Evolutionary conservation across 2,113 vertebrate species (phyloP).

Genomic region (Upupa epops): DNA sequence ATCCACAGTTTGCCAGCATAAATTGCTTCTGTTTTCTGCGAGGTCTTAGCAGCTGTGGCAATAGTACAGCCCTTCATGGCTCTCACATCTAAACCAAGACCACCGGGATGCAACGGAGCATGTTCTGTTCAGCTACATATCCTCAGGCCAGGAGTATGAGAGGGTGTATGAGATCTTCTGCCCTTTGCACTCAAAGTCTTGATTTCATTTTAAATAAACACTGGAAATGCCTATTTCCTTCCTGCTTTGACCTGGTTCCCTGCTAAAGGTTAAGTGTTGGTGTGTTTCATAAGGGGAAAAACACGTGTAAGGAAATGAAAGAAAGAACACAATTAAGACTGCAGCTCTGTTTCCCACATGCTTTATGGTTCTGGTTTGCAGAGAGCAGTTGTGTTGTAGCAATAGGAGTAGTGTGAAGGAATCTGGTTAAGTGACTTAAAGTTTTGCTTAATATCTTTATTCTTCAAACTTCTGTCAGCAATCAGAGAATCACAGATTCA

Average conservation of each 20-base stretch:
- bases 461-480: not conserved
- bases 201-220: not conserved
- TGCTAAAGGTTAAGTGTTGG: not conserved
- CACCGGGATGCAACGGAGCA: constrained; percentile 1
- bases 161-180: not conserved
- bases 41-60: not conserved
- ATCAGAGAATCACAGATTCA: too few species aligned
- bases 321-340: not conserved
- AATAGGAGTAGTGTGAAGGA: not conserved
- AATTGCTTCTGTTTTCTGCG: constrained; percentile 15
- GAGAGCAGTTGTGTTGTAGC: not conserved
- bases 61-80: constrained; percentile 14
- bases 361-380: not conserved
- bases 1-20: constrained; percentile 33
- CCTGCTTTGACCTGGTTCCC: not conserved
- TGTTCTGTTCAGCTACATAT: constrained; percentile 30
- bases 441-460: not conserved
- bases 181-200: not conserved
- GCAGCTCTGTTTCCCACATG: not conserved
- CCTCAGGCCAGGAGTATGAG: not conserved
- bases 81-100: constrained; percentile 32
- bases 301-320: not conserved
- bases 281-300: not conserved
- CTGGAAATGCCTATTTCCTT: not conserved
- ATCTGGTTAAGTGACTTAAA: not conserved